Base-by-base conservation (phyloP, 2,888 invertebrate genomes). In the Altica lythri region DNA sequence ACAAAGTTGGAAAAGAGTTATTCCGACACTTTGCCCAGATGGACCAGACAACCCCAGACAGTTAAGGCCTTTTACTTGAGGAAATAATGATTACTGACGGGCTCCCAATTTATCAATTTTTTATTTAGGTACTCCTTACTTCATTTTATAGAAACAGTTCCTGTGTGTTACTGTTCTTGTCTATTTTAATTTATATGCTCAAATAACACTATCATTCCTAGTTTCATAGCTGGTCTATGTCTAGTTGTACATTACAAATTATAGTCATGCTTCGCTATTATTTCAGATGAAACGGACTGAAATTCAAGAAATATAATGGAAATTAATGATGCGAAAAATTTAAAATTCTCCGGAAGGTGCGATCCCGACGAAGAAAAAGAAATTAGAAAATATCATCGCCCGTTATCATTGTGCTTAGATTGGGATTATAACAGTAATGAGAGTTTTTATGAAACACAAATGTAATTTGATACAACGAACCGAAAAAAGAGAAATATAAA, bases 241-340 rank as follows among this genome's bases (percentile, higher is more conserved):
- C 40, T 22, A 17, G 22, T 40, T 40, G 22, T 40, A 19, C 40
- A 40, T 40, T 22, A 40, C 40, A 25, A 40, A 40, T 40, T 22
- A 22, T 40, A 13, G 12, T 17, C n/a, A 9, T 22, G 5, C 40
- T 34, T 34, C 34, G 34, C 34, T 16, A 13, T 37, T 51, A 29
- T 43, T 34, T 34, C 29, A 12, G 29, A 6, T 49, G 18, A 42
- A 25, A 27, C 16, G 17, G 12, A 30, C 44, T 29, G 30, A 44
- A 44, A 25, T 25, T 35, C 35, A 37, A 35, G 46, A 37, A 47
- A 37, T 16, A 35, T 47, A 47, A 47, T 47, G 46, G 22, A 47
- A 47, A 47, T 37, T 22, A 47, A 47, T 47, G 46, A 47, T 47
- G 35, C 46, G 35, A 19, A 47, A 47, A 47, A 47, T 47, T 47